Evolutionary conservation across 2,797 vertebrate genomes (phyloP), one percentile per base, ranked within the genome.

Genomic region (Podargus strigoides): DNA sequence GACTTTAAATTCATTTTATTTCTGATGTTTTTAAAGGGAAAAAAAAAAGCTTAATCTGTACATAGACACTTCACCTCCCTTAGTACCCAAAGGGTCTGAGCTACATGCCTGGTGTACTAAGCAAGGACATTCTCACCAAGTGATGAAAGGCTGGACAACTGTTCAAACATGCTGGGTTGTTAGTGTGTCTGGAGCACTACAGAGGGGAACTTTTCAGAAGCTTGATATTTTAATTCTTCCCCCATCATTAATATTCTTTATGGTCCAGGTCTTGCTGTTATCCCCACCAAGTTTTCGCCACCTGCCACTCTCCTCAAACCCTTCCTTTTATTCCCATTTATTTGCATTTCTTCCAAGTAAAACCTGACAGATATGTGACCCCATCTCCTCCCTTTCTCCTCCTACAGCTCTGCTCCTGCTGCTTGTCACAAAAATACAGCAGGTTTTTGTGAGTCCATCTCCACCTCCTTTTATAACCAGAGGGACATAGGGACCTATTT

Each of bases 1-100:
- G 80, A 82, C 80, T 84, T 92, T 74, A 92, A 83, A 89, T 89
- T 91, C 6, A 32, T 85, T 89, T 94, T 90, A 77, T 94, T 97
- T 82, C 47, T 81, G 77, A 84, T 94, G 70, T 42, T 91, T 95
- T 90, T 70, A 60, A 86, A 56, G 80, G 14, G 6, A 19, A 55
- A 50, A 66, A 47, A 63, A 14, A 32, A 55, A 36, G 6, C 32
- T 68, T 82, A 74, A 76, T 93, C 63, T 88, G 46, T 64, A 36
- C 41, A 23, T 1, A 74, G 83, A 69, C 67, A 56, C 30, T 86
- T 93, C 85, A 79, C 77, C 32, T 91, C 27, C 39, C 34, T 70
- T 49, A 64, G 49, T 11, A 60, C 32, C 79, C 69, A 34, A 37
- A 78, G 39, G 53, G 39, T 50, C 58, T 66, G 76, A 58, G 36